Conservation (phyloP, 2,888 invertebrate genomes). For the Aphelenchoides bicaudatus region DNA sequence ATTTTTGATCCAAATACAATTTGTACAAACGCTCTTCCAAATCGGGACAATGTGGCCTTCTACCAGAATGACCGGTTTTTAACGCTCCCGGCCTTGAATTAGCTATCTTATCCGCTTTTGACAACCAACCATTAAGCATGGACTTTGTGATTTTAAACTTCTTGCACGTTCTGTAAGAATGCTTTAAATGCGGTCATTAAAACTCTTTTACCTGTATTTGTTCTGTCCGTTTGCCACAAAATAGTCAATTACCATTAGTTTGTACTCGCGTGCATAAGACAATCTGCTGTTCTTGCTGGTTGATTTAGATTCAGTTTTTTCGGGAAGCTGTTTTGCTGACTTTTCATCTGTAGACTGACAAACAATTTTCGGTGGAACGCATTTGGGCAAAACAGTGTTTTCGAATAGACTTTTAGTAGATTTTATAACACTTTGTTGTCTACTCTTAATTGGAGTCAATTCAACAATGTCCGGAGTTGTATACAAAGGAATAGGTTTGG, state of each 20-base stretch:
- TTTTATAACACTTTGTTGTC: background rate
- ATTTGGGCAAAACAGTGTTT: background rate
- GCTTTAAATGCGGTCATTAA: too few relatives aligned
- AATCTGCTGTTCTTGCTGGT: slow-evolving; percentile 41
- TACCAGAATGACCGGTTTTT: slow-evolving; percentile 47
- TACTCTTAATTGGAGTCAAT: background rate
- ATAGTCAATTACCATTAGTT: slow-evolving; percentile 53
- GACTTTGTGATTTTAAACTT: slow-evolving; percentile 42
- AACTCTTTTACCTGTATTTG: slow-evolving; percentile 52
- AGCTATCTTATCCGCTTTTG: slow-evolving; percentile 45
- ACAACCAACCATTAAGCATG: slow-evolving; percentile 55
- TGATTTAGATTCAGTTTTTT: background rate
- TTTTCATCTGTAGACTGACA: too few relatives aligned
- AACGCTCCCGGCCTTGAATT: slow-evolving; percentile 47
- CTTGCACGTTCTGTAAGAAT: too few relatives aligned
- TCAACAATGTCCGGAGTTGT: too few relatives aligned
- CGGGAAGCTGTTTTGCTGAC: background rate
- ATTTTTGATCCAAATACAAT: slow-evolving; percentile 33
- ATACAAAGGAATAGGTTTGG: too few relatives aligned
- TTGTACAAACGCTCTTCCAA: slow-evolving; percentile 44
- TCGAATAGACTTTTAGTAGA: background rate
- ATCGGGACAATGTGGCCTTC: slow-evolving; percentile 46
- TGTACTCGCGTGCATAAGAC: slow-evolving; percentile 55
- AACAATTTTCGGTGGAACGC: background rate
- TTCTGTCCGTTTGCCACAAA: slow-evolving; percentile 45